phyloP scores from a whole-genome alignment of 2,113 vertebrate species.

The Chrysochloris asiatica region DNA sequence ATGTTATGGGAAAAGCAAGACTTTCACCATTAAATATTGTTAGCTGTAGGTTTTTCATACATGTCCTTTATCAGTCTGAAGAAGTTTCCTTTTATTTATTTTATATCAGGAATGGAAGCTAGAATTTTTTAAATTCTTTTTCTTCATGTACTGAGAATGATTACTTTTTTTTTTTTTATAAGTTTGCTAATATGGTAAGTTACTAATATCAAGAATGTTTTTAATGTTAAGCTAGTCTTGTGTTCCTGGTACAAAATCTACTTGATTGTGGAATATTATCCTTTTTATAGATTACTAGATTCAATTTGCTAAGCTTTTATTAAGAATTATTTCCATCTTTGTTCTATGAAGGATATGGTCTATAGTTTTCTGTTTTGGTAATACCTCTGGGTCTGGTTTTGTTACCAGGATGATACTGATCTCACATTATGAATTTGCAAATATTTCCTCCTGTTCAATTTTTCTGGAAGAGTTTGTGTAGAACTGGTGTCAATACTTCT shows the following conservation, averaged over 20 bases:
- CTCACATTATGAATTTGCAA: neutral
- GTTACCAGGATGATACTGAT: neutral
- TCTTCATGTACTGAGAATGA: constrained; percentile 24
- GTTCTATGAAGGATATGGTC: neutral
- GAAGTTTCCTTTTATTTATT: neutral
- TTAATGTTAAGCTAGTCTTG: constrained; percentile 3
- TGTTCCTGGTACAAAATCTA: neutral
- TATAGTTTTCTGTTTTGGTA: neutral
- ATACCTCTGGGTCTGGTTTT: neutral
- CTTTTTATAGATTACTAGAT: neutral
- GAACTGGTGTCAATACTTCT: neutral
- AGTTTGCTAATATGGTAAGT: neutral
- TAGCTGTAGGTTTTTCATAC: constrained; percentile 3
- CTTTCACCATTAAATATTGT: neutral
- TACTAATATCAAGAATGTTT: neutral
- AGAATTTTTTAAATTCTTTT: neutral
- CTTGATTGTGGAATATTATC: neutral
- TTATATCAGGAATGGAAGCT: neutral
- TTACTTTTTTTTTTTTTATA: neutral
- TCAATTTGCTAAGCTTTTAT: constrained; percentile 24
- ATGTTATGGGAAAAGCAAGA: neutral
- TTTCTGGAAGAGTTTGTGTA: neutral
- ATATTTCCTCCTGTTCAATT: neutral
- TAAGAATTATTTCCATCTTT: neutral
- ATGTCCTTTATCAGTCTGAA: neutral